A percentile compares a stretch with the other conserved stretches of the same genome.
These are phyloP conservation scores for Norana najaformis DNA, from an alignment of 2,888 invertebrate genomes.

Conservation along the genomic window DNA sequence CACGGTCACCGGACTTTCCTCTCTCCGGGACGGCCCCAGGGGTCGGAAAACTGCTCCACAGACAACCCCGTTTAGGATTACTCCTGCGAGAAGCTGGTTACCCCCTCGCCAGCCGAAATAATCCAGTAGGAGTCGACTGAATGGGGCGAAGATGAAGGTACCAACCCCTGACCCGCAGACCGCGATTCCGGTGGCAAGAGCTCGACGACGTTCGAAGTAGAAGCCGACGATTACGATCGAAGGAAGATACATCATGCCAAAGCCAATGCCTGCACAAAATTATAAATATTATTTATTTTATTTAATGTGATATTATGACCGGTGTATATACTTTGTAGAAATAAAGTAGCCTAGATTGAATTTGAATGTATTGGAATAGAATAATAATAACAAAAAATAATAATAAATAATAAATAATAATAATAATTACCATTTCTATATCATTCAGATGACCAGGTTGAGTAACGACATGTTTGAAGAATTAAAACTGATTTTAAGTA, in stretches of 20 bases:
- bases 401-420: not conserved
- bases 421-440: not conserved
- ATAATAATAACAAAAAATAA: not conserved
- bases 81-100: conserved; percentile 72
- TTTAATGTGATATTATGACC: not conserved
- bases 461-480: no score
- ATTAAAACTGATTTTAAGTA: no score
- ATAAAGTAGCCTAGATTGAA: not conserved
- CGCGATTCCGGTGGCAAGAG: conserved; percentile 90
- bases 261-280: conserved; percentile 76
- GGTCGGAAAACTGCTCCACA: conserved; percentile 85
- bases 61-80: conserved; percentile 76
- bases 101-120: conserved; percentile 77
- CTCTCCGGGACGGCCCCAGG: conserved; percentile 63
- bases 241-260: conserved; percentile 92
- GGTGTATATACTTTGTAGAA: not conserved
- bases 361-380: not conserved
- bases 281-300: not conserved
- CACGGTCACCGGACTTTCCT: not conserved
- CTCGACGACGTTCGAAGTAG: conserved; percentile 94
- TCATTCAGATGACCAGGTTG: no score
- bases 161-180: conserved; percentile 95
- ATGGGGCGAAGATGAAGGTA: conserved; percentile 81
- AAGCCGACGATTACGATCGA: conserved; percentile 92
- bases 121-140: conserved; percentile 73